Evolutionary conservation across 2,113 vertebrate genomes (phyloP).

Genomic region (Notothenia rossii): DNA sequence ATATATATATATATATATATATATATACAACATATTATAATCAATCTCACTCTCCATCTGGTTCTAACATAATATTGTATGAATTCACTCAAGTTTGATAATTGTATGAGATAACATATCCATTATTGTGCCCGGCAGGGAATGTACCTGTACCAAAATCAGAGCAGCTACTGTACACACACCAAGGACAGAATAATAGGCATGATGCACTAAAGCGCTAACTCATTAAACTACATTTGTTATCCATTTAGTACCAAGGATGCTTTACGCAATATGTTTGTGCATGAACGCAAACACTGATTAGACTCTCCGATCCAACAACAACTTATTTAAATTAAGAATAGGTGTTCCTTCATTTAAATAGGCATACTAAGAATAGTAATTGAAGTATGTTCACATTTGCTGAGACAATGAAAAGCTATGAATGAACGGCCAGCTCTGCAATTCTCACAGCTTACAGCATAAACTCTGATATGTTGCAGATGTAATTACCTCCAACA

Average conservation of each 20-base stretch:
- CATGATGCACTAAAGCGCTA: slow-evolving; percentile 11
- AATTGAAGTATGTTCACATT: slow-evolving; percentile 1
- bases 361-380: neutral
- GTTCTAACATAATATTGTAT: slow-evolving; percentile 5
- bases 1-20: neutral
- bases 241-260: slow-evolving; percentile 15
- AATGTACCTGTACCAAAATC: slow-evolving; percentile 5
- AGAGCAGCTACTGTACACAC: slow-evolving; percentile 21
- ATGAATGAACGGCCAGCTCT: slow-evolving; percentile 8
- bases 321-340: slow-evolving; percentile 6
- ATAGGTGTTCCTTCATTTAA: slow-evolving; percentile 15
- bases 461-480: slow-evolving; percentile 35
- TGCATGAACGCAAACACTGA: neutral
- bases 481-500: slow-evolving; percentile 53
- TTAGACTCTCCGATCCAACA: neutral
- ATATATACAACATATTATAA: neutral
- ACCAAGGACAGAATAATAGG: slow-evolving; percentile 19
- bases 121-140: slow-evolving; percentile 10
- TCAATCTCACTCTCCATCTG: neutral
- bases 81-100: slow-evolving; percentile 26
- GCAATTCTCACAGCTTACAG: slow-evolving; percentile 26
- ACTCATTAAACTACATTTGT: slow-evolving; percentile 22
- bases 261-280: slow-evolving; percentile 1
- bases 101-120: slow-evolving; percentile 20
- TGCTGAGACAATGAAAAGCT: slow-evolving; percentile 8